Percentiles rank a stretch among this genome's conserved stretches.
phyloP scores from a whole-genome alignment of 2,888 invertebrate species.

The Microctonus hyperodae region DNA sequence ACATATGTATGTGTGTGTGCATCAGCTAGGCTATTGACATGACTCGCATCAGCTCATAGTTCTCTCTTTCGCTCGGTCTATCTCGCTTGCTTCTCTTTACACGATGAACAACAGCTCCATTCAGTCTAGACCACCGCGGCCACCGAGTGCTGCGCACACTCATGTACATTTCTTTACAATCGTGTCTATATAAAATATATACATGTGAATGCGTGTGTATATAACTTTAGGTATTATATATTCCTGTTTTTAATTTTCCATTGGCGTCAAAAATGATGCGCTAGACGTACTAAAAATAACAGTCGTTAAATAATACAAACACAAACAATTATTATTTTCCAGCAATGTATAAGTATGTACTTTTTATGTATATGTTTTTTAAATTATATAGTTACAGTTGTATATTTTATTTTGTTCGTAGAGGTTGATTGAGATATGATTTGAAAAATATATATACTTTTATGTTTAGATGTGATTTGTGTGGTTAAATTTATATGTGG shows the following conservation, averaged over 20 bases:
- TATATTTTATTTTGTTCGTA: background rate
- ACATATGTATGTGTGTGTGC: slow-evolving; percentile 18
- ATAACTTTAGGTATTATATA: background rate
- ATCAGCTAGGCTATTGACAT: slow-evolving; percentile 35
- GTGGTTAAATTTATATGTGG: background rate
- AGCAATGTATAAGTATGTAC: too few species aligned
- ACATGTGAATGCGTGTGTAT: background rate
- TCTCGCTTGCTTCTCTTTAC: background rate
- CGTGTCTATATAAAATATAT: background rate
- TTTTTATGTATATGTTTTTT: too few species aligned
- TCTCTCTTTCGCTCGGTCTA: background rate
- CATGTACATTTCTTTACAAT: slow-evolving; percentile 1
- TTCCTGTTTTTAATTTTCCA: background rate
- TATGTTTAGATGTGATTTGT: background rate
- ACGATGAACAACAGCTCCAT: slow-evolving; percentile 10
- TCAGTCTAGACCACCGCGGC: background rate
- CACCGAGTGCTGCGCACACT: background rate
- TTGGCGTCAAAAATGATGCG: background rate
- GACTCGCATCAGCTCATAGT: slow-evolving; percentile 7
- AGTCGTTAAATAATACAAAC: background rate
- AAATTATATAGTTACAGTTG: too few species aligned
- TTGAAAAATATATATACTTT: too few species aligned
- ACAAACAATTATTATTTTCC: too few species aligned
- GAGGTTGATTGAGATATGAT: background rate
- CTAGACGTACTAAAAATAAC: background rate